Evolutionary conservation across 30 jellyfish, hydroid and myxozoan species (phyloP).

Genomic region (Nemopilema nomurai): DNA sequence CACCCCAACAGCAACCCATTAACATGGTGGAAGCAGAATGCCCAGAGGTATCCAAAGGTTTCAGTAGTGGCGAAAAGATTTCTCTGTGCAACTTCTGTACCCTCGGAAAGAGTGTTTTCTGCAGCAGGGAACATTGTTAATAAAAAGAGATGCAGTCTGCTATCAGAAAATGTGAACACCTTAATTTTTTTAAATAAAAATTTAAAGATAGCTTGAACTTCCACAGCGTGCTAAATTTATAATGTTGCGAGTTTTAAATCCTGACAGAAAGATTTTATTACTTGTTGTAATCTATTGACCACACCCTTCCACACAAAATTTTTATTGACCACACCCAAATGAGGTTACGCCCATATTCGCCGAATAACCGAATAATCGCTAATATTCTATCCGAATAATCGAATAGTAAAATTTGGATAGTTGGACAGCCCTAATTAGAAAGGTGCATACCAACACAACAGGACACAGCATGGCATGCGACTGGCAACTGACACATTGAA

Average conservation of each 20-base stretch:
- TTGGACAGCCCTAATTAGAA: background rate
- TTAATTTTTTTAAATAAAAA: conserved; percentile 36
- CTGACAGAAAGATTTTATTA: background rate
- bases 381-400: background rate
- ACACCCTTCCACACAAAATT: too few species aligned
- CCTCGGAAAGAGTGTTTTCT: conserved; percentile 65
- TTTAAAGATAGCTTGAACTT: background rate
- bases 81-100: conserved; percentile 52
- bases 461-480: too few species aligned
- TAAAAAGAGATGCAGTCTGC: conserved; percentile 47
- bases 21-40: conserved; percentile 62
- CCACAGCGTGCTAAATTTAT: background rate
- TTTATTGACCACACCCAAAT: background rate
- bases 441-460: too few species aligned
- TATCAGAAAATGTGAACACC: conserved; percentile 34
- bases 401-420: background rate
- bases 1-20: conserved; percentile 44
- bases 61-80: conserved; percentile 38
- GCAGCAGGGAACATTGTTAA: conserved; percentile 50
- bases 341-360: background rate
- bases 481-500: too few species aligned
- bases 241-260: background rate
- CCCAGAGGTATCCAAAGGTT: conserved; percentile 18
- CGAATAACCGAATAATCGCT: background rate
- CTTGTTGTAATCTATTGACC: background rate